phyloP scores from a whole-genome alignment of 2,888 invertebrate species.

The Leucoptera coffeella region DNA sequence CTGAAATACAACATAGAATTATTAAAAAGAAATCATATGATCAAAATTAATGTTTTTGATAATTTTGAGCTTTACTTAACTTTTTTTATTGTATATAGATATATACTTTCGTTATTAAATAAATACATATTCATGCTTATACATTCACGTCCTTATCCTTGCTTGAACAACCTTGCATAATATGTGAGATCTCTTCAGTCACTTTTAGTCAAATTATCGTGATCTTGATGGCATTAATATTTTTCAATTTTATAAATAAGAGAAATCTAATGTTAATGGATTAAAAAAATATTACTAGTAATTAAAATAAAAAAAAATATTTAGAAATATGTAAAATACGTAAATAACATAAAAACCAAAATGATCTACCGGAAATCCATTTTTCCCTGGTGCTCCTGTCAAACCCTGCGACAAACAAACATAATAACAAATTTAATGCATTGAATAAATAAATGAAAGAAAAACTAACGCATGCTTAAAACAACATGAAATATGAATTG shows the following conservation, averaged over 20 bases:
- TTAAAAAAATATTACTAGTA: too few species aligned
- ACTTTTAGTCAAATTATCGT: too few species aligned
- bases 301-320: too few species aligned
- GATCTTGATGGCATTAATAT: too few species aligned
- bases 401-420: constrained; percentile 60
- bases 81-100: background rate
- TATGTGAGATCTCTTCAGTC: too few species aligned
- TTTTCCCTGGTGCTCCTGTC: constrained; percentile 77
- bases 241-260: too few species aligned
- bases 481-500: too few species aligned
- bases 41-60: background rate
- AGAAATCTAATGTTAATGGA: too few species aligned
- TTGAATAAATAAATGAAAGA: constrained; percentile 19
- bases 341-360: constrained; percentile 26
- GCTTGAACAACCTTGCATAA: too few species aligned
- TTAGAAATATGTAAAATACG: too few species aligned
- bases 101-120: background rate
- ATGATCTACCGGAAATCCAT: constrained; percentile 80
- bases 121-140: too few species aligned
- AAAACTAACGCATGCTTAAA: too few species aligned
- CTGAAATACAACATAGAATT: constrained; percentile 45
- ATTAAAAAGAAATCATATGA: background rate
- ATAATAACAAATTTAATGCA: constrained; percentile 17
- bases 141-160: background rate
- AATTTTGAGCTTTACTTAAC: background rate